These are phyloP conservation scores for Phymanthus crucifer DNA, from an alignment of 92 coral and sea anemone species.

Conservation along the genomic window DNA sequence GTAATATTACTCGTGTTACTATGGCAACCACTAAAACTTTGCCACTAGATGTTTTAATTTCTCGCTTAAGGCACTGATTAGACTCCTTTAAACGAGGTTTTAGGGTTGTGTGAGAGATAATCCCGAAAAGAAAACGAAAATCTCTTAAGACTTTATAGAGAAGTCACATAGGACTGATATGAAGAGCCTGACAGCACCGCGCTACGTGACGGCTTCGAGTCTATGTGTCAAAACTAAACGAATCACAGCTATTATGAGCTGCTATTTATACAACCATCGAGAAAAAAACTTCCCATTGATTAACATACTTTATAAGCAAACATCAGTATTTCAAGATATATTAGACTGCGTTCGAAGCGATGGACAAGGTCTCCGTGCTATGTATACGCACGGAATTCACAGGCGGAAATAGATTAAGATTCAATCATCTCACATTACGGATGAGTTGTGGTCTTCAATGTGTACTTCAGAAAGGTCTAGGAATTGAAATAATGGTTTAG, in stretches of 20 bases:
- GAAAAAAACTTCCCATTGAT: neutral
- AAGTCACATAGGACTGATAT: too few species aligned
- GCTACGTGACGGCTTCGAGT: neutral
- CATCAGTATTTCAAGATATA: conserved; percentile 1
- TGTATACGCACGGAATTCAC: neutral
- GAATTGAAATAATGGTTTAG: neutral
- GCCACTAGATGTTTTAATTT: too few species aligned
- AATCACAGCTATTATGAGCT: conserved; percentile 8
- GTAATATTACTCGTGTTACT: too few species aligned
- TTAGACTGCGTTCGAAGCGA: neutral
- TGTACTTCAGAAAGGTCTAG: neutral
- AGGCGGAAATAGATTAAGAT: conserved; percentile 7
- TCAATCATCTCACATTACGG: conserved; percentile 16
- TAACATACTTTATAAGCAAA: conserved; percentile 29
- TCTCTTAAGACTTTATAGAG: too few species aligned
- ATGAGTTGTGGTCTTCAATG: neutral
- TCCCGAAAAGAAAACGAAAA: too few species aligned
- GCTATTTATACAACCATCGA: neutral
- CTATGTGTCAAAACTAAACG: neutral
- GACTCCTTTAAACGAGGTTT: too few species aligned
- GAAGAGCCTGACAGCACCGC: too few species aligned
- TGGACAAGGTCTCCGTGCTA: neutral
- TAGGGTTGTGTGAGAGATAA: too few species aligned
- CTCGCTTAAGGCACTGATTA: too few species aligned
- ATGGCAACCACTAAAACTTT: too few species aligned